Evolutionary conservation across 1,140 invertebrate genomes (phyloP), one percentile per base, ranked within the genome.

Genomic region (Ephestia elutella): DNA sequence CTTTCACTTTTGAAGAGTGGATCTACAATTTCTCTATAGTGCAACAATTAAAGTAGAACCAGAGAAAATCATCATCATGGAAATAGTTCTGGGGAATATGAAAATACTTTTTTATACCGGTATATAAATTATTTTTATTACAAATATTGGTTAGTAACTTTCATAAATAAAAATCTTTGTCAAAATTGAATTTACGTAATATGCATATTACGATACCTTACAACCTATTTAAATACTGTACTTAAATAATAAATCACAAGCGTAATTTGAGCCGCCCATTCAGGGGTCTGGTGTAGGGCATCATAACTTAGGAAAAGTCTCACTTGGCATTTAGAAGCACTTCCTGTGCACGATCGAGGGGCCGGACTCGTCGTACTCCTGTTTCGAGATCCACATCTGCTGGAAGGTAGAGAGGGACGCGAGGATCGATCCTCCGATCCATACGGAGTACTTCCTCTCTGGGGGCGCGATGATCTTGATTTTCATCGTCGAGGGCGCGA

Each of bases 391-490:
- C 96, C 96, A 97, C 95, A 96, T 96, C 90, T 95, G 95, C 87
- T 96, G 95, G 93, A 96, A 96, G 88, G 95, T 97, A 78, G 95
- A 95, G 61, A 97, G 90, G 66, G 95, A 96, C 38, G 95, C 95
- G 70, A 97, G 91, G 86, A 96, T 96, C 80, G 95, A 96, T 53
- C 95, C 95, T 81, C 94, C 93, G 90, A 94, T 93, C 93, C 93
- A 94, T 80, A 94, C 93, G 83, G 94, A 96, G 91, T 96, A 96
- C 85, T 96, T 96, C 82, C 95, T 93, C 86, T 94, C 93, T 80
- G 93, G 93, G 60, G 93, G 96, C 54, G 96, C 96, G 87, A 97
- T 96, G 90, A 97, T 97, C 92, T 97, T 97, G 90, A 97, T 96
- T 90, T 97, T 96, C 92, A 96, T 96, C 65, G 94, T 96, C 57